These are phyloP conservation scores for Ptilorrhoa leucosticta DNA, from an alignment of 2,113 vertebrate species.

Conservation along the genomic window DNA sequence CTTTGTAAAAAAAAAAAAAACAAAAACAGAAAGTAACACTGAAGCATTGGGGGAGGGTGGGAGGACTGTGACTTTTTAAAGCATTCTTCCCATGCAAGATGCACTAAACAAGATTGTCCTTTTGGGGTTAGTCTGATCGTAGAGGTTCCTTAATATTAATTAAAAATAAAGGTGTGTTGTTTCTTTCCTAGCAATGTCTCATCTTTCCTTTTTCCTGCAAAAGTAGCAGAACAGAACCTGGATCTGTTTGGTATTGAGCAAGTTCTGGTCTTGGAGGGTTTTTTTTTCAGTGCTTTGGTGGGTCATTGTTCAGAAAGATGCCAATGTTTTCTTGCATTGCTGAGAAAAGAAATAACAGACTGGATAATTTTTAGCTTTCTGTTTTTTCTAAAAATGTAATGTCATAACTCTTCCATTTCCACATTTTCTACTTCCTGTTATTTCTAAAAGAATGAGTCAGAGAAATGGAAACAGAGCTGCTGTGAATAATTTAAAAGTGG, in stretches of 20 bases:
- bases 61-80: neutral
- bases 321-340: neutral
- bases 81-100: neutral
- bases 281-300: neutral
- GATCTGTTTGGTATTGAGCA: neutral
- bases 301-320: neutral
- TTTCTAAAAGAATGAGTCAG: conserved; percentile 27
- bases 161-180: neutral
- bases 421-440: conserved; percentile 26
- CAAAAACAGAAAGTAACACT: neutral
- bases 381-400: conserved; percentile 24
- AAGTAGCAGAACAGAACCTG: neutral
- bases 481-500: conserved; percentile 61
- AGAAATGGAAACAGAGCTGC: conserved; percentile 35
- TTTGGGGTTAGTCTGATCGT: neutral
- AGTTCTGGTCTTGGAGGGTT: neutral
- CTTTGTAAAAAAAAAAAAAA: neutral
- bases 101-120: neutral
- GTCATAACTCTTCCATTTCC: conserved; percentile 25
- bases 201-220: neutral
- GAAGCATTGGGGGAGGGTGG: neutral
- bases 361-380: conserved; percentile 26
- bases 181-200: neutral
- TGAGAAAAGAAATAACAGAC: neutral
- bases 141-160: neutral